phyloP scores from a whole-genome alignment of 2,888 invertebrate genomes.

The Polietes domitor region DNA sequence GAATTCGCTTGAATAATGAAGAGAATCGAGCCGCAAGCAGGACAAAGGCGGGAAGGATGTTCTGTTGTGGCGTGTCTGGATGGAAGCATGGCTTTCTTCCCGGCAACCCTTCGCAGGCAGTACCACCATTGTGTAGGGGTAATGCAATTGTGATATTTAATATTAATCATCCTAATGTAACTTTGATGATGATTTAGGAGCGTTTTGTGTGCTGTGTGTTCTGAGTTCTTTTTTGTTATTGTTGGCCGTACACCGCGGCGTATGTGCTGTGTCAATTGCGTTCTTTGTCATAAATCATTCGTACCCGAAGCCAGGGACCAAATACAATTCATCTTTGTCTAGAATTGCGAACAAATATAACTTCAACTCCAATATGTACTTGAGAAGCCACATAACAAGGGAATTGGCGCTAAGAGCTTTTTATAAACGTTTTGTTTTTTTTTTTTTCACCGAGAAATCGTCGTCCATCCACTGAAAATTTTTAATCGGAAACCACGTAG shows the following conservation, averaged over 20 bases:
- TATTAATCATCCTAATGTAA: slow-evolving; percentile 21
- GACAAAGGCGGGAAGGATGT: slow-evolving; percentile 4
- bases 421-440: no score
- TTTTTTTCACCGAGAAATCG: no score
- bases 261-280: slow-evolving; percentile 3
- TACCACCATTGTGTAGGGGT: background rate
- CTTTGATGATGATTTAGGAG: slow-evolving; percentile 5
- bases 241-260: background rate
- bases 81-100: no score
- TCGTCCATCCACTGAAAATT: no score
- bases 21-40: background rate
- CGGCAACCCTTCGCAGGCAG: no score
- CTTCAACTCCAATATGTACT: no score
- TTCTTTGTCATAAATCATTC: slow-evolving; percentile 11
- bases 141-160: slow-evolving; percentile 11
- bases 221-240: no score
- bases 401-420: no score
- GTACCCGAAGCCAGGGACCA: background rate
- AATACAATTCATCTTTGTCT: no score
- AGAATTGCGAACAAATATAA: no score
- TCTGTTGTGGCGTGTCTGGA: background rate
- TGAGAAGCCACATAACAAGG: no score
- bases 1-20: background rate
- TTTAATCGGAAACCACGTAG: no score
- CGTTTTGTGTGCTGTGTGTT: background rate